Evolutionary conservation across 2,888 invertebrate species (phyloP).

Genomic region (Caradrina kadenii): DNA sequence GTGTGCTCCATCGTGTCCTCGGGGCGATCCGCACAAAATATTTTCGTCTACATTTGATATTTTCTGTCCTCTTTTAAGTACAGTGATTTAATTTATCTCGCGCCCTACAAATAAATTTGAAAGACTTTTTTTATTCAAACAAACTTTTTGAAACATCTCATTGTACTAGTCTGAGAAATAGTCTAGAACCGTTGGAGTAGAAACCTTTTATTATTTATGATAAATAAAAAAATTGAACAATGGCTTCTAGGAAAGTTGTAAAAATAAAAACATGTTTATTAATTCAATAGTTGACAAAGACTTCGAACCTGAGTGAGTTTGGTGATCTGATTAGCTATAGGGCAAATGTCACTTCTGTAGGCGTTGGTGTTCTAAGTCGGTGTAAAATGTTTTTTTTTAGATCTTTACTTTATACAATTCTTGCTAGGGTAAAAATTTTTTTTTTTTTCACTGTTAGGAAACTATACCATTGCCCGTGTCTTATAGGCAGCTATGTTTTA

Average conservation of each 20-base stretch:
- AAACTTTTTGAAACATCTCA: slow-evolving; percentile 2
- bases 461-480: too few species aligned
- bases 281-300: slow-evolving; percentile 18
- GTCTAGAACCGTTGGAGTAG: slow-evolving; percentile 11
- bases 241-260: slow-evolving; percentile 3
- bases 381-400: background rate
- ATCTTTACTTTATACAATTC: background rate
- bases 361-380: background rate
- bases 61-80: background rate
- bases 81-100: slow-evolving; percentile 8
- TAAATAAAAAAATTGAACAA: slow-evolving; percentile 38
- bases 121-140: background rate
- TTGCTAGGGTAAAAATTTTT: background rate
- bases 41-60: background rate
- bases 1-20: too few species aligned
- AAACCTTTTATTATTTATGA: slow-evolving; percentile 45
- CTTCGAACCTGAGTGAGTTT: slow-evolving; percentile 25
- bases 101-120: background rate
- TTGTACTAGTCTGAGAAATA: slow-evolving; percentile 15
- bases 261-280: slow-evolving; percentile 42
- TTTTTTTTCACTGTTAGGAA: too few species aligned
- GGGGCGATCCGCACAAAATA: too few species aligned
- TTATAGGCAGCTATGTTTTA: too few species aligned
- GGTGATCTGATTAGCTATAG: slow-evolving; percentile 34
- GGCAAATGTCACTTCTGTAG: slow-evolving; percentile 5